phyloP scores from a whole-genome alignment of 2,113 vertebrate genomes.

The Trichechus manatus region DNA sequence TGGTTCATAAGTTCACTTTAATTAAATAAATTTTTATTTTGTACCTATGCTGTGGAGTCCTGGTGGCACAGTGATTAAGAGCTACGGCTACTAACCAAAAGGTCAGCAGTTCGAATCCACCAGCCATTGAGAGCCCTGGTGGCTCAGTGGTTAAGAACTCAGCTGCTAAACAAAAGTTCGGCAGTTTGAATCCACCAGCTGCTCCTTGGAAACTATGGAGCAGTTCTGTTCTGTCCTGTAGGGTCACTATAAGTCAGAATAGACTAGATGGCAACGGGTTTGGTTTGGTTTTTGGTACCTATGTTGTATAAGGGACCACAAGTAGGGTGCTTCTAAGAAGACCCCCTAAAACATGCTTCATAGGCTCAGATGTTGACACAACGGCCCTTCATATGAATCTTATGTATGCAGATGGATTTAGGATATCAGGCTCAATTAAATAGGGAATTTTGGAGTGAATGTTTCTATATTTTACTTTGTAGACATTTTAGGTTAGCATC shows the following conservation, averaged over 20 bases:
- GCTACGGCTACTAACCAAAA: too few species aligned
- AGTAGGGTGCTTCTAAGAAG: background rate
- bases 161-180: too few species aligned
- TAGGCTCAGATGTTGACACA: background rate
- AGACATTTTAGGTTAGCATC: background rate
- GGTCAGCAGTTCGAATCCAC: too few species aligned
- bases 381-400: background rate
- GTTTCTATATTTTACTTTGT: conserved; percentile 5
- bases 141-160: too few species aligned
- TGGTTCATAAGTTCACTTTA: background rate
- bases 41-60: background rate
- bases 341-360: background rate
- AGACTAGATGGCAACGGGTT: too few species aligned
- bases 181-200: too few species aligned
- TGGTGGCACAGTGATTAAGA: too few species aligned
- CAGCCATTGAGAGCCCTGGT: too few species aligned
- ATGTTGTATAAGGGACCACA: background rate
- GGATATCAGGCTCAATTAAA: background rate
- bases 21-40: background rate
- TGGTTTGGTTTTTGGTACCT: background rate
- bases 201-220: too few species aligned
- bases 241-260: too few species aligned
- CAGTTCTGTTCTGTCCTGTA: too few species aligned
- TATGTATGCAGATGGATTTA: background rate
- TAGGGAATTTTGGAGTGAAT: background rate